Percentiles rank a stretch among this genome's conserved stretches.
Evolutionary conservation across 1,140 invertebrate genomes (phyloP).

Genomic region (Bombus impatiens): DNA sequence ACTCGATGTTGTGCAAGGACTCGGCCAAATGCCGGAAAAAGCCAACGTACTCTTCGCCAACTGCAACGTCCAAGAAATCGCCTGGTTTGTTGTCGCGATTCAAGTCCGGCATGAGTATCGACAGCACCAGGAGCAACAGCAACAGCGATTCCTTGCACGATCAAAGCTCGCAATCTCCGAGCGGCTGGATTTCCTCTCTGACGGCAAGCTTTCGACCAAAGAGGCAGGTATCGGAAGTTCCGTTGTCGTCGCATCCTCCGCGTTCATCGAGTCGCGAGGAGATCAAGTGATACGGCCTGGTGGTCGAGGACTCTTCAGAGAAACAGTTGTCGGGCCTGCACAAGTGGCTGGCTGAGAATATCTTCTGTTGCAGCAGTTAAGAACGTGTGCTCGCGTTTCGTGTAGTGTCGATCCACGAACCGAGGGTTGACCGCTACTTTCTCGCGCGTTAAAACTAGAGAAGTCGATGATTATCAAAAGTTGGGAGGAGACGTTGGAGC

Average conservation of each 20-base stretch:
- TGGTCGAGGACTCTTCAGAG: constrained; percentile 65
- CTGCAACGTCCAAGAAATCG: constrained; percentile 72
- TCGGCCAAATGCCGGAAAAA: constrained; percentile 71
- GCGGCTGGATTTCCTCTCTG: constrained; percentile 79
- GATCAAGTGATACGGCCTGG: constrained; percentile 78
- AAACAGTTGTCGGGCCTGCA: constrained; percentile 60
- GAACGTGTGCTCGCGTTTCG: constrained; percentile 11
- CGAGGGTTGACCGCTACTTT: background rate
- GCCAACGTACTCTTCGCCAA: constrained; percentile 70
- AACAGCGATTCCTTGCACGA: constrained; percentile 79
- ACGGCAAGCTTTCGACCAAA: constrained; percentile 79
- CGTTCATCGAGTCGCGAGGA: constrained; percentile 71
- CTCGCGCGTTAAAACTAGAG: background rate
- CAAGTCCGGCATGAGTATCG: constrained; percentile 80
- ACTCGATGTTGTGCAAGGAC: constrained; percentile 79
- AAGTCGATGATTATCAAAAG: background rate
- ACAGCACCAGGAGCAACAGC: constrained; percentile 76
- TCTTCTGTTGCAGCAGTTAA: constrained; percentile 76
- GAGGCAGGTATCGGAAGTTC: constrained; percentile 68
- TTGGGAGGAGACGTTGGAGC: constrained; percentile 21
- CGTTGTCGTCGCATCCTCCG: constrained; percentile 62
- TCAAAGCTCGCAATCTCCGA: constrained; percentile 68
- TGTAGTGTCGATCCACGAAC: background rate
- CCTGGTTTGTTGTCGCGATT: constrained; percentile 77
- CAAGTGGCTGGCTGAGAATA: constrained; percentile 76